Base-by-base conservation (phyloP, 2,113 vertebrate species). In the Podarcis cretensis region DNA sequence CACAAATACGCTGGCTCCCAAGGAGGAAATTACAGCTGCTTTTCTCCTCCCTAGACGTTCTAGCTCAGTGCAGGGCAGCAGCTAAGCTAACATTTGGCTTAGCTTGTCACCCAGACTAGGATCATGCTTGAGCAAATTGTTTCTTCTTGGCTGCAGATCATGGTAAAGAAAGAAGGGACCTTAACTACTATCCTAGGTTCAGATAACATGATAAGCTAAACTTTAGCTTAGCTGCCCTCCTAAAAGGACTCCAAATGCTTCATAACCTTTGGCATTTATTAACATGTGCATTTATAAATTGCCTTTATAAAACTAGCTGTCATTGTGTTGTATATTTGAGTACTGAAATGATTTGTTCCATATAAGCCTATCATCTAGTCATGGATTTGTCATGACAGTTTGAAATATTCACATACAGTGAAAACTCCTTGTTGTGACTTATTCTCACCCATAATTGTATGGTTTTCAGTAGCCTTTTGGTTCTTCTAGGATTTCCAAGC, bases 391-490 rank as follows among this genome's bases (percentile, higher is more conserved):
- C 27, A 43, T 20, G 18, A 69, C 6, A 20, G 43, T 43, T 71
- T 18, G 35, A 71, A 63, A 30, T 85, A 85, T 37, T 3, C 37
- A 75, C 2, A 66, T 35, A 37, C 65, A 88, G 14, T 83, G 57
- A 23, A 48, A 57, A 88, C 84, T 90, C 90, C 16, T 82, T n/a
- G 21, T 84, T 91, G 85, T 1, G 59, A 20, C 59, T 63, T 63
- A 14, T 9, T 1, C 3, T 40, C 7, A 90, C 13, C 30, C 3
- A 63, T 80, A 88, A 63, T 86, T 84, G 1, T 89, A 73, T 86
- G 86, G 85, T 86, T 82, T 79, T 90, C 66, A 71, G 57, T 0
- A 68, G 82, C 63, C 87, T 91, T 75, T 90, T 69, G 40, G 81
- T 90, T 20, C 10, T 81, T 78, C 32, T 57, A 18, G 66, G 77